phyloP scores from a whole-genome alignment of 2,888 invertebrate genomes.

The Lycaena phlaeas region DNA sequence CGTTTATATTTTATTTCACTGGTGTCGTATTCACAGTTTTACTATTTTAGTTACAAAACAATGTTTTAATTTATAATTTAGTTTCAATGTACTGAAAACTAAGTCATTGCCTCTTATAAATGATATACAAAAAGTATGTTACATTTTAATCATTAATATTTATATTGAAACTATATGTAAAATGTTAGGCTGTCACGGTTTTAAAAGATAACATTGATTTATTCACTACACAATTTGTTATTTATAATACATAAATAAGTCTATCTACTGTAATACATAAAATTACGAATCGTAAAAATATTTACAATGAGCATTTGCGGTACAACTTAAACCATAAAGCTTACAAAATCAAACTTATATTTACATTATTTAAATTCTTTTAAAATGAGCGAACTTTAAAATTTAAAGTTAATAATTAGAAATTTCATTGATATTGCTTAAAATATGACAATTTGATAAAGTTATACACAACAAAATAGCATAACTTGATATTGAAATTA shows the following conservation, averaged over 20 bases:
- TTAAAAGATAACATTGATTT: not conserved
- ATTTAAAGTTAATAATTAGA: no score
- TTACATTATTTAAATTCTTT: not conserved
- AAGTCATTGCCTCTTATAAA: constrained; percentile 64
- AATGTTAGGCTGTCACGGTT: not conserved
- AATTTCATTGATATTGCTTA: no score
- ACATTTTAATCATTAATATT: no score
- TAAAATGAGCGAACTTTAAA: no score
- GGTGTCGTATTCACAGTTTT: constrained; percentile 66
- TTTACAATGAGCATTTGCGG: constrained; percentile 5
- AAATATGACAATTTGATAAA: no score
- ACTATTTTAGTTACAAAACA: constrained; percentile 69
- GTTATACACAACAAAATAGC: no score
- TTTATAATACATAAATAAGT: constrained; percentile 5
- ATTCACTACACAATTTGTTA: not conserved
- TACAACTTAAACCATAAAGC: not conserved
- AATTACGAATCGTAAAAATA: not conserved
- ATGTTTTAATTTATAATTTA: constrained; percentile 53
- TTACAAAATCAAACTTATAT: not conserved
- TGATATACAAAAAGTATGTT: constrained; percentile 7
- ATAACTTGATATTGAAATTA: no score
- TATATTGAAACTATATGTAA: no score
- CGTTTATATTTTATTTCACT: constrained; percentile 62
- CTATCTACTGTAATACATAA: not conserved
- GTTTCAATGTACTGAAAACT: constrained; percentile 56